Evolutionary conservation across 1,140 invertebrate species (phyloP), one percentile per base, ranked within the genome.

Genomic region (Heliconius hermathena): DNA sequence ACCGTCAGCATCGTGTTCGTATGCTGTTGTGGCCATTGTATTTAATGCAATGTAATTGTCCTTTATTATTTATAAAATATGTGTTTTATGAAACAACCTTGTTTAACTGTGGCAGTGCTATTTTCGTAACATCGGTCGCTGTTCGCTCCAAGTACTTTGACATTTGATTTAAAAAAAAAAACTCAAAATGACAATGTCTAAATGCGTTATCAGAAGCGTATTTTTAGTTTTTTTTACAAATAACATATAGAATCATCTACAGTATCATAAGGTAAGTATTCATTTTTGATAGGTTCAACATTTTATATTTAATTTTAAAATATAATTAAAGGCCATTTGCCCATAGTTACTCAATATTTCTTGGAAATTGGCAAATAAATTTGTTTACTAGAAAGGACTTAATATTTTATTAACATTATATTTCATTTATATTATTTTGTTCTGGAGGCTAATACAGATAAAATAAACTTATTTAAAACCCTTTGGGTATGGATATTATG

Each of bases 1-100:
- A 93, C 93, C 93, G 74, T 93, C 93, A 77, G 91, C 91, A 82
- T 94, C 93, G 74, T 87, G 93, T 80, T 91, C 90, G 84, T 94
- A 94, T 46, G 90, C 83, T 75, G 88, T 87, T 77, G 91, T 91
- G 74, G 93, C 91, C 93, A 94, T 94, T 82, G 84, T 86, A 86
- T 86, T 38, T 81, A 79, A 84, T 83, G 71, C 16, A 74, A 29
- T 29, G 36, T 74, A 73, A 46, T 33, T 71, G 26, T 72, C 52
- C 52, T 74, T 57, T 41, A 29, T 77, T 71, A 29, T 76, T 77
- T 77, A 77, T 73, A 77, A 81, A 74, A 72, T 75, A 76, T 71
- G 74, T 71, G 73, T 76, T 80, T 66, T 75, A 73, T 75, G 72
- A 76, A 73, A 76, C 74, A 80, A 80, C 70, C 74, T 77, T 73